Conservation (phyloP, 2,888 invertebrate genomes). For the Aphodius granarius region DNA sequence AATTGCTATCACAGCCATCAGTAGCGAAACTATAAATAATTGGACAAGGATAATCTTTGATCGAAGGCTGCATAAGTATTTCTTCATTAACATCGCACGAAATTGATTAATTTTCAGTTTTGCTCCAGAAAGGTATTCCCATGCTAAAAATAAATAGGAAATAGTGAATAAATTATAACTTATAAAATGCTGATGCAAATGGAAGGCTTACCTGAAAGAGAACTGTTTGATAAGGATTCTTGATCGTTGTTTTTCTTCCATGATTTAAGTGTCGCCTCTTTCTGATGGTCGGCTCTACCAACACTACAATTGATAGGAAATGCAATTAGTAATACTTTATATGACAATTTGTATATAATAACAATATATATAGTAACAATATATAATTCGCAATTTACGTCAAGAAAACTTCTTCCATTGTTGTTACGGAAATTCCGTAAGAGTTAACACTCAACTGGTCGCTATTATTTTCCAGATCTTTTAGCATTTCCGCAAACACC, state of each 20-base stretch:
- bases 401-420: conserved; percentile 85
- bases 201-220: not conserved
- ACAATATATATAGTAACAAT: too few relatives aligned
- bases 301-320: too few relatives aligned
- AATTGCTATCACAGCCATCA: not conserved
- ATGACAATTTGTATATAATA: not conserved
- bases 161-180: not conserved
- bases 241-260: too few relatives aligned
- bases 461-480: conserved; percentile 65
- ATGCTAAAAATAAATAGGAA: not conserved
- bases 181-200: not conserved
- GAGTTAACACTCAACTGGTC: conserved; percentile 67
- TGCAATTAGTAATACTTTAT: too few relatives aligned
- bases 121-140: not conserved
- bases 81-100: conserved; percentile 52
- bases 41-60: not conserved
- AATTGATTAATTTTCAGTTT: conserved; percentile 45
- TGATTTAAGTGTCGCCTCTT: too few relatives aligned
- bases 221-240: not conserved
- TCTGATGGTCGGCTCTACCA: too few relatives aligned
- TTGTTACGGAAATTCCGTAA: conserved; percentile 83
- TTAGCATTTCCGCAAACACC: conserved; percentile 69
- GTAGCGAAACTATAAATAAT: not conserved
- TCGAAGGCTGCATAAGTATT: conserved; percentile 36
- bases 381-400: not conserved